Evolutionary conservation across 2,113 vertebrate genomes (phyloP).

Genomic region (Chloropsis hardwickii): DNA sequence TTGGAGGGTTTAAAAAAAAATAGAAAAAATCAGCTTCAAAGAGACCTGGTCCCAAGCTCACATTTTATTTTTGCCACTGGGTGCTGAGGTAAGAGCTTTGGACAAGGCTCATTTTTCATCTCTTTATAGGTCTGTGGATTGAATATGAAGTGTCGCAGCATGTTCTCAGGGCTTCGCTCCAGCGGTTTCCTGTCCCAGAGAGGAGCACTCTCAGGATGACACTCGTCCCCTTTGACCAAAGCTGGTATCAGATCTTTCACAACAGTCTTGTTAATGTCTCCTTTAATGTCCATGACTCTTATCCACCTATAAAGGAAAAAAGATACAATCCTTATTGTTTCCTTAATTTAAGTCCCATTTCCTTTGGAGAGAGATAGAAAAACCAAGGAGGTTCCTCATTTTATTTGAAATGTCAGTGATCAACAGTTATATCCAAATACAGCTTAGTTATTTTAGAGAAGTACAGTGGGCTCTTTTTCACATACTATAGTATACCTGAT

Average conservation of each 20-base stretch:
- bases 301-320: not conserved
- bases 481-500: not conserved
- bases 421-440: not conserved
- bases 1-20: slow-evolving; percentile 71
- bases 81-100: slow-evolving; percentile 77
- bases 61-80: slow-evolving; percentile 81
- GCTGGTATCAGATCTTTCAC: not conserved
- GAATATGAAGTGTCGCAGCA: slow-evolving; percentile 68
- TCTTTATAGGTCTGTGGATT: slow-evolving; percentile 72
- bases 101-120: slow-evolving; percentile 82
- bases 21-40: slow-evolving; percentile 66
- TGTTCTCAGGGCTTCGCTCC: slow-evolving; percentile 40
- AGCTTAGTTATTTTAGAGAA: not conserved
- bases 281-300: not conserved
- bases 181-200: not conserved
- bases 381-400: not conserved
- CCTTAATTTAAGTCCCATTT: not conserved
- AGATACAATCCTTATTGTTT: not conserved
- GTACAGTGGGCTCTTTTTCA: not conserved
- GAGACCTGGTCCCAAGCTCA: slow-evolving; percentile 73
- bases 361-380: not conserved
- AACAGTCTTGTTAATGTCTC: not conserved
- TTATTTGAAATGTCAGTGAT: not conserved
- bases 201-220: not conserved
- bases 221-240: not conserved